A percentile compares a stretch with the other conserved stretches of the same genome.
phyloP scores from a whole-genome alignment of 2,888 invertebrate species.

The Amblyjoppa fuscipennis region DNA sequence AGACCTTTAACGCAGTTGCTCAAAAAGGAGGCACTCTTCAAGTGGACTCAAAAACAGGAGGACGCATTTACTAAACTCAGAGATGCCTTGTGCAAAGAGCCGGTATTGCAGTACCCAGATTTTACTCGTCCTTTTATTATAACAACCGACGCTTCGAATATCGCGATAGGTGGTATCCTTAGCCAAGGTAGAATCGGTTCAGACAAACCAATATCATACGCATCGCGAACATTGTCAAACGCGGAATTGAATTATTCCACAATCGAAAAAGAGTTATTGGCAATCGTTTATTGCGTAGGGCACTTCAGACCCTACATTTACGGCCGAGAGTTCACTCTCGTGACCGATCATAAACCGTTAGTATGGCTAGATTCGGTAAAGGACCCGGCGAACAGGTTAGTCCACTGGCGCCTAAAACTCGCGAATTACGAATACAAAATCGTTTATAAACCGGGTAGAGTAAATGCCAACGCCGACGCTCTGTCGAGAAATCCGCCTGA shows the following conservation, averaged over 20 bases:
- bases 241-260: slow-evolving; percentile 57
- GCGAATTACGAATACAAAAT: no score
- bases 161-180: slow-evolving; percentile 49
- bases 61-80: no score
- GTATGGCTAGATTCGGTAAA: slow-evolving; percentile 50
- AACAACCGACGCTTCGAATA: no score
- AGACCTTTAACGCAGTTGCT: no score
- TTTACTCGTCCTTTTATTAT: no score
- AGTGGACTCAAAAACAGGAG: no score
- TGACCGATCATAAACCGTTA: slow-evolving; percentile 65
- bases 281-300: slow-evolving; percentile 41
- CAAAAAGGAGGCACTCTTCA: no score
- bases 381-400: slow-evolving; percentile 52
- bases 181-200: slow-evolving; percentile 47
- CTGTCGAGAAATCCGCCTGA: no score
- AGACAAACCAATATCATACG: slow-evolving; percentile 59
- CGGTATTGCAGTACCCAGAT: no score
- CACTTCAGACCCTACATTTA: slow-evolving; percentile 59
- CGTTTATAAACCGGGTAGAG: no score
- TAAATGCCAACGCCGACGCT: no score
- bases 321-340: slow-evolving; percentile 48
- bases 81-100: no score
- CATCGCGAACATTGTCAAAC: slow-evolving; percentile 46
- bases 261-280: slow-evolving; percentile 59
- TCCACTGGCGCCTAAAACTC: slow-evolving; percentile 54